Base-by-base conservation (phyloP, 2,113 vertebrate genomes). In the Crotalus viridis region DNA sequence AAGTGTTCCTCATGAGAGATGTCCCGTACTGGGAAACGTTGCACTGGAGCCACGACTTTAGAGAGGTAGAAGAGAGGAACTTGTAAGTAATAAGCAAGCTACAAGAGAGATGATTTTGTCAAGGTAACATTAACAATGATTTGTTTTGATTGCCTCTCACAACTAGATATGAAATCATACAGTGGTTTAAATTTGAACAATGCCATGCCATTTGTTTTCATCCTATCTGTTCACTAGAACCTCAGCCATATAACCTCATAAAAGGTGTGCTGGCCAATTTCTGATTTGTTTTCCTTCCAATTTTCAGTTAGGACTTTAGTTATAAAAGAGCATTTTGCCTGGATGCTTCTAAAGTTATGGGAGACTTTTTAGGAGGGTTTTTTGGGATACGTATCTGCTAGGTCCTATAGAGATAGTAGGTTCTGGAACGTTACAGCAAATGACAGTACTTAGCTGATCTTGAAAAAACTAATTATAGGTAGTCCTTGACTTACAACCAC, bases 21-120 rank as follows among this genome's bases (percentile, higher is more conserved):
- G 88, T 85, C 43, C 64, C 89, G 88, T 51, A 22, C 59, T 93
- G 89, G 54, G 88, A 74, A 93, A 89, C 46, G 88, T 39, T 93
- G 43, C 88, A 90, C 43, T 59, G 88, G 54, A 90, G 92, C 43
- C 69, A 61, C 12, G 39, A 93, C 87, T 92, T 92, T 92, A 85
- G 54, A 89, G 64, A 92, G 87, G 88, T 85, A 89, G 88, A 93
- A 93, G 54, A 85, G 69, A 93, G 69, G 92, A 10, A n/a, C 12
- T 85, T 56, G 48, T 89, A 55, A 92, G 9, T 22, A 69, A 89
- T 48, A n/a, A 86, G 4, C 12, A 89, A 55, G 55, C n/a, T 52
- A 89, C 39, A 81, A 7, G 17, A 55, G 21, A 85, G 69, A 92
- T 55, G 89, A 81, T 69, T 91, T 88, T 92, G n/a, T 89, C 69